Conservation (phyloP, 2,113 vertebrate genomes). For the Chaetodon auriga region DNA sequence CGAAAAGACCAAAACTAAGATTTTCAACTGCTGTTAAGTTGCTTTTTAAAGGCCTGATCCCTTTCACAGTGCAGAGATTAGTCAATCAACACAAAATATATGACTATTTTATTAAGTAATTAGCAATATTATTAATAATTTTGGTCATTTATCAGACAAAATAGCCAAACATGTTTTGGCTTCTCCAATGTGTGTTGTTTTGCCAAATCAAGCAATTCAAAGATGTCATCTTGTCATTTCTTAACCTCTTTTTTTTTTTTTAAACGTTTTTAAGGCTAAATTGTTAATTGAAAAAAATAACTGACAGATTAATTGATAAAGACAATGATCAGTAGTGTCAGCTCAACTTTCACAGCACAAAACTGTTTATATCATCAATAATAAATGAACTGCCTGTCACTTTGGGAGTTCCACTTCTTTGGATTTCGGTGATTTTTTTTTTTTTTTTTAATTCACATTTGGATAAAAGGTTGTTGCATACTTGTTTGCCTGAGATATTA, state of each 20-base stretch:
- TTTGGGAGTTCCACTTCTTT: neutral
- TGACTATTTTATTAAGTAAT: no score
- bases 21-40: neutral
- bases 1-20: neutral
- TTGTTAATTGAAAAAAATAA: neutral
- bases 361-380: neutral
- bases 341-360: neutral
- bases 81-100: neutral
- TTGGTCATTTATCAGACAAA: neutral
- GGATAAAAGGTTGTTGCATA: neutral
- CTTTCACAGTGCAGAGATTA: neutral
- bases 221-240: no score
- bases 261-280: no score
- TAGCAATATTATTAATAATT: neutral
- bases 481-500: neutral
- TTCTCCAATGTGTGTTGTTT: neutral
- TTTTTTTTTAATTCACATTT: neutral
- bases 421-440: neutral
- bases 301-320: neutral
- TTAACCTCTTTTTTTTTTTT: no score
- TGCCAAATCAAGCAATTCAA: neutral
- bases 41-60: neutral
- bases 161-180: neutral
- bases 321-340: neutral
- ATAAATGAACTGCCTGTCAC: neutral